Evolutionary conservation across 1,140 invertebrate genomes (phyloP).

Genomic region (Myzus persicae): DNA sequence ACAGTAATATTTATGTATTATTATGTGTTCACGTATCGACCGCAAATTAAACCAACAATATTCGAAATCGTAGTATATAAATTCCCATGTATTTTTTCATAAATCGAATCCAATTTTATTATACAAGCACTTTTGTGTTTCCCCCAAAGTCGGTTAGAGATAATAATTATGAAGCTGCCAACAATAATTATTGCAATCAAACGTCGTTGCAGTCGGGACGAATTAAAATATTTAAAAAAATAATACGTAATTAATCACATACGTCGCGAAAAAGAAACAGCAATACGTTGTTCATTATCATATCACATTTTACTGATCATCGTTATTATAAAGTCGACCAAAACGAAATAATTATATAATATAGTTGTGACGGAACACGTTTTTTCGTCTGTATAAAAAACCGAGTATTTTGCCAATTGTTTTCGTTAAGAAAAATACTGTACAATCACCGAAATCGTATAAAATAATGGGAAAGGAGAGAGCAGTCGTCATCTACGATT

Average conservation of each 20-base stretch:
- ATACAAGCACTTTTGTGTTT: neutral
- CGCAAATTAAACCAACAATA: neutral
- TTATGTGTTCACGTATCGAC: neutral
- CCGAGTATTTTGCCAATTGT: neutral
- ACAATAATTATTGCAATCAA: neutral
- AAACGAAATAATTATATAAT: neutral
- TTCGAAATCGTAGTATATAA: neutral
- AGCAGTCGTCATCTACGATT: neutral
- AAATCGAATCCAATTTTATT: neutral
- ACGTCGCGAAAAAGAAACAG: neutral
- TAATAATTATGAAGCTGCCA: neutral
- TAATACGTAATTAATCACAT: neutral
- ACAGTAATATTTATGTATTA: neutral
- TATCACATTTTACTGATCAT: neutral
- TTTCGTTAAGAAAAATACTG: neutral
- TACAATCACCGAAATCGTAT: neutral
- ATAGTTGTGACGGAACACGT: neutral
- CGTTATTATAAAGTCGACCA: neutral
- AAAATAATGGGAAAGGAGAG: neutral
- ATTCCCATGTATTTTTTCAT: neutral
- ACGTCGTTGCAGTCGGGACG: neutral
- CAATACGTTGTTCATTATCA: neutral
- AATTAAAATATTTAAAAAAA: neutral
- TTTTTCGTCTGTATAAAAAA: neutral
- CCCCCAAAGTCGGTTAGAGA: neutral